Conservation (phyloP, 2,797 vertebrate species). For the Fistularia commersonii region DNA sequence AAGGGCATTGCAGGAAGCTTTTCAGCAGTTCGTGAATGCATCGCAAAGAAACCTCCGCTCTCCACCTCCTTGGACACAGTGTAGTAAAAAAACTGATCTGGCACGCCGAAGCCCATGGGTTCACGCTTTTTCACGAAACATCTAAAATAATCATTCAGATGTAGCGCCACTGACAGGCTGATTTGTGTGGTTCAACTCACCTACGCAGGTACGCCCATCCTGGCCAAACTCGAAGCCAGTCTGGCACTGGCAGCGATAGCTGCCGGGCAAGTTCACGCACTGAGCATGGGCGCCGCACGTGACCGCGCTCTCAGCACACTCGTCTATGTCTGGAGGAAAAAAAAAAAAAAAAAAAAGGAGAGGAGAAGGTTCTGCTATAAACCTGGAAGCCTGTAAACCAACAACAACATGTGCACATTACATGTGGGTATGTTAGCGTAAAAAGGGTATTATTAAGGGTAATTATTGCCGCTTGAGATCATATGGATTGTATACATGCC, state of each 20-base stretch:
- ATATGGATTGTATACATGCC: slow-evolving; percentile 1
- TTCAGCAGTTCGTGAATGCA: too few relatives aligned
- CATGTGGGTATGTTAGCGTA: not conserved
- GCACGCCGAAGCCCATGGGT: too few relatives aligned
- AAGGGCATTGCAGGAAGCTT: too few relatives aligned
- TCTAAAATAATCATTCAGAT: too few relatives aligned
- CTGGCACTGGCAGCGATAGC: slow-evolving; percentile 83
- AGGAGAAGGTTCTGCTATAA: not conserved
- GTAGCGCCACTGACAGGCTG: too few relatives aligned
- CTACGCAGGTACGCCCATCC: slow-evolving; percentile 75
- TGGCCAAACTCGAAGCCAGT: slow-evolving; percentile 70
- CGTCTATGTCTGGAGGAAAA: slow-evolving; percentile 80
- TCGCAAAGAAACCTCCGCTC: too few relatives aligned
- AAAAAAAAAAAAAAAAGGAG: slow-evolving; percentile 1
- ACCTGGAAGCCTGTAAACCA: slow-evolving; percentile 11
- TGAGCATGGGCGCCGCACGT: slow-evolving; percentile 78
- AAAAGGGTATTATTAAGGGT: slow-evolving; percentile 39
- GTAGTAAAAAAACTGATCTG: too few relatives aligned
- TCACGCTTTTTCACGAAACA: not conserved
- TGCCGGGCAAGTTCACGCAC: slow-evolving; percentile 83
- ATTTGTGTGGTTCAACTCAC: slow-evolving; percentile 66
- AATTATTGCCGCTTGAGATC: slow-evolving; percentile 23
- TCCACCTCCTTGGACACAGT: too few relatives aligned
- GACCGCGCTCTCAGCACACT: slow-evolving; percentile 74
- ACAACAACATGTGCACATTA: slow-evolving; percentile 7